Percentiles rank a stretch among this genome's conserved stretches.
phyloP scores from a whole-genome alignment of 2,888 invertebrate species.

The Chromoteleia sp. region DNA sequence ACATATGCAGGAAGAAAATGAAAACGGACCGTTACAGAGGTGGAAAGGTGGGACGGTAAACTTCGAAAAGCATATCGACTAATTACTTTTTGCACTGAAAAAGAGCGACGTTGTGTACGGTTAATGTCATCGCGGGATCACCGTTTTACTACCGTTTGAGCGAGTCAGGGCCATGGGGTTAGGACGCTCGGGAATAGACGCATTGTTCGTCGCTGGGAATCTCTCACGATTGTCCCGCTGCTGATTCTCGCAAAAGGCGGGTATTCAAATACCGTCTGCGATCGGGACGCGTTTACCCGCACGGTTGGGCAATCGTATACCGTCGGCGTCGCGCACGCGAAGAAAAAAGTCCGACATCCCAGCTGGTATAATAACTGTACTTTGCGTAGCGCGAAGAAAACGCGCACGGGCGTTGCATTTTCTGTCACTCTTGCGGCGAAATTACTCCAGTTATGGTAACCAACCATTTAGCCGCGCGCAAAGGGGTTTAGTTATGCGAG shows the following conservation, averaged over 20 bases:
- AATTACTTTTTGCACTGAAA: conserved; percentile 38
- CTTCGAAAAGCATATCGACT: conserved; percentile 21
- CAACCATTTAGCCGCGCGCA: conserved; percentile 19
- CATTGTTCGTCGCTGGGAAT: conserved; percentile 83
- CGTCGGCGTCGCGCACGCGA: conserved; percentile 36
- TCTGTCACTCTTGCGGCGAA: conserved; percentile 51
- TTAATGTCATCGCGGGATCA: conserved; percentile 76
- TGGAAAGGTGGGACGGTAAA: background rate
- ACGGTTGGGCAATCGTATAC: conserved; percentile 79
- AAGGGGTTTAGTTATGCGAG: conserved; percentile 46
- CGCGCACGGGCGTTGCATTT: conserved; percentile 25
- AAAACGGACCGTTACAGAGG: no score
- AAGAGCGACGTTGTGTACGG: conserved; percentile 55
- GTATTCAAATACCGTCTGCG: conserved; percentile 80
- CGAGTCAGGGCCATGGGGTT: conserved; percentile 73
- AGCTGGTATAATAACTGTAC: conserved; percentile 69
- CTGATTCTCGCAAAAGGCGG: conserved; percentile 81
- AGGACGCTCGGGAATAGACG: conserved; percentile 72
- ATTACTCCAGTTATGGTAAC: conserved; percentile 60
- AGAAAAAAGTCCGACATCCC: conserved; percentile 70
- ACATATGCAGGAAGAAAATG: no score
- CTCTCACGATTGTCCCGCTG: conserved; percentile 84
- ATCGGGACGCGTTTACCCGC: conserved; percentile 77
- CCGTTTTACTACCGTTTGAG: conserved; percentile 79
- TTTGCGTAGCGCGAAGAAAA: conserved; percentile 46